These are phyloP conservation scores for Sesamia nonagrioides DNA, from an alignment of 1,140 invertebrate genomes.

Conservation along the genomic window DNA sequence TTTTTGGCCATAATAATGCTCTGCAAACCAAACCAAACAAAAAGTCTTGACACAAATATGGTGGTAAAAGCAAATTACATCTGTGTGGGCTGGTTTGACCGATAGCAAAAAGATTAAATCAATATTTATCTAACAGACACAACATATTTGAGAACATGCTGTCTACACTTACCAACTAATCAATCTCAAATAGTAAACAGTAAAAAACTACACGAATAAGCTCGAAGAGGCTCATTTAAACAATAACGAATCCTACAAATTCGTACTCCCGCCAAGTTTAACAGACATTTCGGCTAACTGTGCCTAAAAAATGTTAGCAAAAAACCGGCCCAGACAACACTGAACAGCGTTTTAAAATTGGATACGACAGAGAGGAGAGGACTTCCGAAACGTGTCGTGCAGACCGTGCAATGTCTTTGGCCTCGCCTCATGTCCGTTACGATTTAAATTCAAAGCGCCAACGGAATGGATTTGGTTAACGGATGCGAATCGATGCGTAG, in stretches of 20 bases:
- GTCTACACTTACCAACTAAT: neutral
- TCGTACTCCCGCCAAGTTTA: slow-evolving; percentile 42
- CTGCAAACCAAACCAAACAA: neutral
- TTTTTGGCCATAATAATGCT: neutral
- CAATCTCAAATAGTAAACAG: neutral
- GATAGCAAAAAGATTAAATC: slow-evolving; percentile 1
- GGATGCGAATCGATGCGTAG: slow-evolving; percentile 55
- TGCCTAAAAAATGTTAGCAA: slow-evolving; percentile 44
- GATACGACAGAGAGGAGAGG: slow-evolving; percentile 43
- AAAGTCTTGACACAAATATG: neutral
- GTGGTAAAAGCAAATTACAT: neutral
- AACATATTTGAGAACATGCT: neutral
- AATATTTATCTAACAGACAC: neutral
- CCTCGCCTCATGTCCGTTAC: slow-evolving; percentile 67
- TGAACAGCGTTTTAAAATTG: slow-evolving; percentile 34
- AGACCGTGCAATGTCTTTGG: slow-evolving; percentile 59
- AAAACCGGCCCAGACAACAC: slow-evolving; percentile 42
- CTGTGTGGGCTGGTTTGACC: slow-evolving; percentile 1
- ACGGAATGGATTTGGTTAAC: slow-evolving; percentile 68
- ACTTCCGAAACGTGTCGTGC: slow-evolving; percentile 50
- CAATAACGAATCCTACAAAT: neutral
- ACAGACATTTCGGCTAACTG: slow-evolving; percentile 6
- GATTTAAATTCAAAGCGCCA: slow-evolving; percentile 77
- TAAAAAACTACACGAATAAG: neutral
- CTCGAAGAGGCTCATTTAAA: neutral